Base-by-base conservation (phyloP, 2,888 invertebrate genomes). In the Cheiracanthium punctorium region DNA sequence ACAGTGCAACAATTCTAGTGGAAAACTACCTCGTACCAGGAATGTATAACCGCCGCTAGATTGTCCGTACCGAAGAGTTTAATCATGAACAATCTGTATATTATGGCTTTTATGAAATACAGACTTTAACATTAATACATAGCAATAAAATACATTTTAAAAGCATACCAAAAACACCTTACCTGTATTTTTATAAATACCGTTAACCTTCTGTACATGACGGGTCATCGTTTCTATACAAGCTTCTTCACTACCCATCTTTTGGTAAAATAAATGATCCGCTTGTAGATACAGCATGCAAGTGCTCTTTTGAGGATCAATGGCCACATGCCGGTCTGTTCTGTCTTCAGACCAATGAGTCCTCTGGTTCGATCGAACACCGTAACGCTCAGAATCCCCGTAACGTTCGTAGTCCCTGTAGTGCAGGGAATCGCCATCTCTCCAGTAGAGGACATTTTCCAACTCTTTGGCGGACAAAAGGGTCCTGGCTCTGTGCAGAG, bases 221-320 rank as follows among this genome's bases (percentile, higher is more conserved):
- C 97, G 93, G 8, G 97, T 97, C 94, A 98, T 97, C 86, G 97
- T 96, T 92, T 98, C 97, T 89, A 98, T 97, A 91, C 97, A 97
- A 0, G 97, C 96, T 91, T 98, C 97, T 90, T 97, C 97, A 1
- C 96, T 95, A 80, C 96, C 97, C 92, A 98, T 97, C 92, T 97
- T 95, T 91, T 97, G 95, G 93, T 96, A 99, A 92, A 99, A 97
- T 92, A 97, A 95, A 92, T 98, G 98, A 89, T 93, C 93, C 2
- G 99, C 98, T 92, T 98, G 98, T 90, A 99, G 93, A 92, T 97
- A 98, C 82, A 98, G 93, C 94, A 97, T 96, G 91, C 98, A 98
- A 0, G 98, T 97, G 52, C 96, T 97, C 92, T 97, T 88, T 74
- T 87, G 90, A 17, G 89, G 88, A 70, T 89, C 87, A 12, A 87